phyloP scores from a whole-genome alignment of 2,888 invertebrate genomes.

The Eurytoma californica region DNA sequence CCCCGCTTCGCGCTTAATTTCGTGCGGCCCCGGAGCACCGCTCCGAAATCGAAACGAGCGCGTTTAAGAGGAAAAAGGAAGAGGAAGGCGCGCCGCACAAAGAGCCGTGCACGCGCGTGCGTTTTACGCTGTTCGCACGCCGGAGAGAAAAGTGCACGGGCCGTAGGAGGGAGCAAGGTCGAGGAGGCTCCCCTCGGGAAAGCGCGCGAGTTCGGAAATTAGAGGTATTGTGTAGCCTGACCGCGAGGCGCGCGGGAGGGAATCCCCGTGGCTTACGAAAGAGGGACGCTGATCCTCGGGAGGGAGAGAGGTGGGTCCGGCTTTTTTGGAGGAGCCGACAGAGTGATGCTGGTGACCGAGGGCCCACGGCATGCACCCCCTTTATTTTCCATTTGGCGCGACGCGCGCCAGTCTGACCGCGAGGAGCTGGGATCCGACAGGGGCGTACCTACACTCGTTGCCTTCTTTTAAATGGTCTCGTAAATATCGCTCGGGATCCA shows the following conservation, averaged over 20 bases:
- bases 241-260: constrained; percentile 33
- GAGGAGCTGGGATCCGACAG: constrained; percentile 3
- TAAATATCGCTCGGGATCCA: no score
- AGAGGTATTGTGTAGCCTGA: constrained; percentile 57
- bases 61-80: not conserved
- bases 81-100: not conserved
- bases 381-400: constrained; percentile 25
- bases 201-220: constrained; percentile 37
- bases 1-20: no score
- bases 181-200: not conserved
- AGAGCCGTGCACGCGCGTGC: not conserved
- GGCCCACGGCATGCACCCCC: not conserved
- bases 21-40: no score
- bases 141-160: not conserved
- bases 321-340: not conserved
- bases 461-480: no score
- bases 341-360: not conserved
- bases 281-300: constrained; percentile 1
- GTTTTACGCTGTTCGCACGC: no score
- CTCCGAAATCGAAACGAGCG: no score
- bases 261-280: not conserved
- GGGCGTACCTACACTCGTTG: constrained; percentile 1
- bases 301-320: not conserved
- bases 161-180: no score
- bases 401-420: not conserved